These are phyloP conservation scores for Perognathus longimembris DNA, from an alignment of 2,113 vertebrate species.

Conservation along the genomic window DNA sequence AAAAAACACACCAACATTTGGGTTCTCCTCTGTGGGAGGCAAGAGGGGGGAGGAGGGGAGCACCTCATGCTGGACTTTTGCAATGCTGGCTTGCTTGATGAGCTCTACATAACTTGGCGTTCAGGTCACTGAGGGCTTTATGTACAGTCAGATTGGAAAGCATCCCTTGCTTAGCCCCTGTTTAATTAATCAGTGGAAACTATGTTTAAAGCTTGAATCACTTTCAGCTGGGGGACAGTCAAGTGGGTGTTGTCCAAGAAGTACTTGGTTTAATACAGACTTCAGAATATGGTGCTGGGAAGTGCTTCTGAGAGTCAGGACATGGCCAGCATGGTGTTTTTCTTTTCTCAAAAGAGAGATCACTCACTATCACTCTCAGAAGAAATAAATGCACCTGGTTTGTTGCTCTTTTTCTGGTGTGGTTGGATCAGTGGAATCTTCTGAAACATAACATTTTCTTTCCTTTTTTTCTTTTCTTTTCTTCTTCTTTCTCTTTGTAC, in stretches of 20 bases:
- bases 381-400: background rate
- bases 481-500: slow-evolving; percentile 32
- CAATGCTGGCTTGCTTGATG: rapidly evolving
- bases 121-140: background rate
- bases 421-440: background rate
- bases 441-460: background rate
- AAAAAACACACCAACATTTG: no score
- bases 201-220: background rate
- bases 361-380: background rate
- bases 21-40: background rate
- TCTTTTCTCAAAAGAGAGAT: background rate
- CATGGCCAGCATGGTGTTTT: background rate
- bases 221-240: background rate
- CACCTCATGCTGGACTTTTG: background rate
- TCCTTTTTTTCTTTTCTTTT: background rate
- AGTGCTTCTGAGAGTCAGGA: background rate
- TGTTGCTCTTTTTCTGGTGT: background rate
- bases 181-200: slow-evolving; percentile 30
- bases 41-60: no score
- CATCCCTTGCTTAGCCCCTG: background rate
- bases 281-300: background rate
- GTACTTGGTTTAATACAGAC: background rate
- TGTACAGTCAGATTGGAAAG: background rate
- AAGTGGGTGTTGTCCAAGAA: background rate
- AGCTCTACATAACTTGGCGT: background rate